Base-by-base conservation (phyloP, 2,888 invertebrate genomes). In the Chydorus sphaericus region DNA sequence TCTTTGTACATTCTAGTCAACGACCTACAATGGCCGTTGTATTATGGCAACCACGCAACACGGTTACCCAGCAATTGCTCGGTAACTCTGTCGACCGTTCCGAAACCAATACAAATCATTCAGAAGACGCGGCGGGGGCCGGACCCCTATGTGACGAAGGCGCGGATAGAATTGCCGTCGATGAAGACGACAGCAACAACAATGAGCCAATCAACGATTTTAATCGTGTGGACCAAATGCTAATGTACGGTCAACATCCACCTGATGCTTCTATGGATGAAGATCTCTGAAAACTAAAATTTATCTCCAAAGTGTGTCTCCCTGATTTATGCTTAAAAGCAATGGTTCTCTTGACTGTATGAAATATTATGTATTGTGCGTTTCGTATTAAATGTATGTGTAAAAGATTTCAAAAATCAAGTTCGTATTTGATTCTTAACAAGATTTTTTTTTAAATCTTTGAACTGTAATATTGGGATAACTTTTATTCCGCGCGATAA, bases 11-110 rank as follows among this genome's bases (percentile, higher is more conserved):
- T 53, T 53, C 14, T 31, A 57, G 52, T 16, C 29, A 54, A 7
- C 30, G 31, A 30, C 57, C 57, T 29, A 18, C 52, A 2, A 53
- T 39, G 28, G 57, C 57, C 18, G 51, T 57, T 6, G 57, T 57
- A 18, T 30, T 57, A 20, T 57, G 57, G 57, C 54, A 57, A 23
- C 57, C 57, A 8, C 53, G 37, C n/a, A 53, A 38, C 7, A 28
- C 28, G 14, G 53, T 37, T 26, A 20, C 23, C 16, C 26, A 53
- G 26, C 23, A 23, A 4, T 20, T 48, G 23, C 23, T 26, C 23
- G 48, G 28, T 10, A 28, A 48, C 18, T 48, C 38, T 11, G 38
- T 28, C 26, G n/a, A 10, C 4, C 20, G 23, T n/a, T n/a, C n/a
- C n/a, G n/a, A n/a, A n/a, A n/a, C n/a, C 20, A 11, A 44, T 20